Base-by-base conservation (phyloP, 2,113 vertebrate species). In the Poecile atricapillus region DNA sequence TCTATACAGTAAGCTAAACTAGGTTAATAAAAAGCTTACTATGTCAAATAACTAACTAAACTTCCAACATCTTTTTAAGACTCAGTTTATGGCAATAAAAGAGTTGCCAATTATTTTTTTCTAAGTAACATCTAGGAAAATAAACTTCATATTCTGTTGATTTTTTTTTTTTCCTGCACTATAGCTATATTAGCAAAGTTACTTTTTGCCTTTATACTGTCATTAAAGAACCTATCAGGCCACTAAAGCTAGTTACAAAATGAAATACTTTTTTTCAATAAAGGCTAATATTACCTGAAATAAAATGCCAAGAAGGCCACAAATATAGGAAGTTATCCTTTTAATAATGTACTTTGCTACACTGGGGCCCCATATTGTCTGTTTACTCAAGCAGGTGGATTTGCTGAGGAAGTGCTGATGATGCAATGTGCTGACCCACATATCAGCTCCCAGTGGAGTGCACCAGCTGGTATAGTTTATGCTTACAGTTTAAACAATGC, bases 401-500 rank as follows among this genome's bases (percentile, higher is more conserved):
- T 96, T 96, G 44, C 62, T 92, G 62, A 91, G 91, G 76, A 98
- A 98, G 49, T 97, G 98, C 98, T 98, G 98, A 99, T 97, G 97
- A 97, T 98, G 98, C 98, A 98, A 83, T 97, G 97, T 98, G 95
- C 97, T 99, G 98, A 99, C 98, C 98, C 98, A 99, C 96, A 98
- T 98, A 98, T 97, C 95, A 94, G 96, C 90, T 99, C 98, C 98
- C 98, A 78, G 71, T 50, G 98, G 98, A 98, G 94, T 95, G 89
- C 92, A 78, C 97, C 98, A 98, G 98, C 97, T 98, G 98, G 95
- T 94, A 62, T 31, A 97, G 78, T 78, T 68, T 89, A 71, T 91
- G 84, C 58, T 97, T 91, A 87, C 41, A 95, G 49, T 94, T 96
- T 91, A 96, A 97, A 94, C 63, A 97, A 95, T 88, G 85, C 50